These are phyloP conservation scores for Radopholus similis DNA, from an alignment of 1,140 invertebrate genomes.

Conservation along the genomic window DNA sequence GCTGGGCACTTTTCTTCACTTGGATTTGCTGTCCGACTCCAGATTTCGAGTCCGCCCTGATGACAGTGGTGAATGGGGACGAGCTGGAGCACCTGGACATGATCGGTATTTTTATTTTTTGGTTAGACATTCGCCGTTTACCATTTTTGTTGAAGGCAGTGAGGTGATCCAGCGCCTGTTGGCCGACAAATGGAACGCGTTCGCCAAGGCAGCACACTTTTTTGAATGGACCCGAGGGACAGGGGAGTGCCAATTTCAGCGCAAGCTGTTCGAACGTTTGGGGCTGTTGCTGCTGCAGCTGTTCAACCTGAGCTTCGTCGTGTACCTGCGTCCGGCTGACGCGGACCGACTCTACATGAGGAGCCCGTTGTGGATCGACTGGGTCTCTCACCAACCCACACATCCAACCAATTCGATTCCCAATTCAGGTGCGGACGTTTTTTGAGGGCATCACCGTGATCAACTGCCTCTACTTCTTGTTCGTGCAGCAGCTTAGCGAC, in stretches of 20 bases:
- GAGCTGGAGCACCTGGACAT: conserved; percentile 97
- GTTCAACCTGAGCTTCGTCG: conserved; percentile 78
- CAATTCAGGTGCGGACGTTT: conserved; percentile 67
- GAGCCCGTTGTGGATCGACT: conserved; percentile 60
- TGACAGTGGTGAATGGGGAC: conserved; percentile 88
- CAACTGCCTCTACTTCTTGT: conserved; percentile 79
- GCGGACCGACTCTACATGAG: conserved; percentile 64
- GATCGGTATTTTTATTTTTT: no score
- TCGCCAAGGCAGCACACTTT: conserved; percentile 73
- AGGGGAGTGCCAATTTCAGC: no score
- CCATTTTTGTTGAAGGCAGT: no score
- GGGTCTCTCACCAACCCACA: conserved; percentile 21
- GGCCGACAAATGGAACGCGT: conserved; percentile 99
- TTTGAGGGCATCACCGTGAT: conserved; percentile 79
- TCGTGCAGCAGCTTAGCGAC: conserved; percentile 85
- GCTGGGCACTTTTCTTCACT: no score
- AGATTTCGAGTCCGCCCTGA: conserved; percentile 97
- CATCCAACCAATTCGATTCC: background rate
- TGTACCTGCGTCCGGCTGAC: conserved; percentile 75
- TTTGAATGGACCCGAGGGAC: background rate
- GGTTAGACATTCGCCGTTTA: no score
- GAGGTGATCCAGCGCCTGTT: conserved; percentile 92
- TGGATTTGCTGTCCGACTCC: conserved; percentile 48
- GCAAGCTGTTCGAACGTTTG: conserved; percentile 84
- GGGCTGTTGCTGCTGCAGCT: conserved; percentile 79